phyloP scores from a whole-genome alignment of 2,797 vertebrate genomes.

The Melanotaenia nigrans region DNA sequence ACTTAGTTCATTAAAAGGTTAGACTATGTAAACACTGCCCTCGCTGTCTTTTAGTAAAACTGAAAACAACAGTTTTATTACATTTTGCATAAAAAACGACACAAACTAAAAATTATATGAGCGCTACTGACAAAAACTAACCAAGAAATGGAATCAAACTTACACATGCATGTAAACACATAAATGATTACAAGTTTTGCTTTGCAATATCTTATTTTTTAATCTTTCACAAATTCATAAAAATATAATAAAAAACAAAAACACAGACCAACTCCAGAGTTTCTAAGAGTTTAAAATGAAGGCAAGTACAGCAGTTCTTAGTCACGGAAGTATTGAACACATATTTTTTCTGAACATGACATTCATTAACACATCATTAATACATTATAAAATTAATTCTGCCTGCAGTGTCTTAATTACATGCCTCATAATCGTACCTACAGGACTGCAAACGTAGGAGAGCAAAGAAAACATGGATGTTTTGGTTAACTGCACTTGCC shows the following conservation, averaged over 20 bases:
- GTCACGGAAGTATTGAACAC: constrained; percentile 34
- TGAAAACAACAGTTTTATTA: constrained; percentile 35
- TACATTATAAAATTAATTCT: constrained; percentile 7
- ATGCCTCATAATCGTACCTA: constrained; percentile 13
- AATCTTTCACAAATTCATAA: constrained; percentile 41
- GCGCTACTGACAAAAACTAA: constrained; percentile 29
- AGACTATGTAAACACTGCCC: constrained; percentile 82
- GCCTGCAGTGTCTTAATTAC: constrained; percentile 5
- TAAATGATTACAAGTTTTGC: constrained; percentile 54
- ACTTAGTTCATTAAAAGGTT: constrained; percentile 57
- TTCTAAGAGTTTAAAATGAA: constrained; percentile 42
- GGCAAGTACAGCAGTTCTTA: constrained; percentile 67
- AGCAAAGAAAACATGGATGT: neutral
- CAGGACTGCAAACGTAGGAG: constrained; percentile 8
- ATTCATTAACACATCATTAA: neutral
- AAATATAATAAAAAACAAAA: constrained; percentile 25
- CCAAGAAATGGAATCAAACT: constrained; percentile 32
- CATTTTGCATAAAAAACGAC: constrained; percentile 30
- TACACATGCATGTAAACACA: constrained; percentile 75
- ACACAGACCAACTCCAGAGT: constrained; percentile 21
- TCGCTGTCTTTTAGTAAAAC: constrained; percentile 68
- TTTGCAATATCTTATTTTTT: constrained; percentile 38
- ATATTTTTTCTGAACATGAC: constrained; percentile 8
- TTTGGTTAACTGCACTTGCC: constrained; percentile 15
- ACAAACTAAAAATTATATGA: constrained; percentile 54